Evolutionary conservation across 1,140 invertebrate species (phyloP).

Genomic region (Acromyrmex echinatior): DNA sequence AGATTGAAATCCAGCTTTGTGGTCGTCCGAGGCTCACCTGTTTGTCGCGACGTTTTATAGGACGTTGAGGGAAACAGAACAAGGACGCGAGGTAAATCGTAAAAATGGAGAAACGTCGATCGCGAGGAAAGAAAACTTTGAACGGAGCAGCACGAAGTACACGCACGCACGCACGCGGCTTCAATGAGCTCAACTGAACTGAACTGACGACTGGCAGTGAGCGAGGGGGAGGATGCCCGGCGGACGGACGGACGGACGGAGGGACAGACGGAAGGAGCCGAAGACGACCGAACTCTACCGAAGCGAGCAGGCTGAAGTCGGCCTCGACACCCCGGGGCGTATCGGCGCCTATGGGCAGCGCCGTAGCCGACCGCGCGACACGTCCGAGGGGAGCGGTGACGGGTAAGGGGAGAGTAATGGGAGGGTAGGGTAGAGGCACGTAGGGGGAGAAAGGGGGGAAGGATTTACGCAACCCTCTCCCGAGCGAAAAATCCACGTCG

Average conservation of each 20-base stretch:
- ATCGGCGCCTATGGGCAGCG: constrained; percentile 79
- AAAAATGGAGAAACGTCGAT: background rate
- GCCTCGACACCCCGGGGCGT: constrained; percentile 77
- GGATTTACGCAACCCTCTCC: constrained; percentile 84
- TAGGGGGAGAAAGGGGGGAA: constrained; percentile 60
- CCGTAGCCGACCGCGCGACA: constrained; percentile 74
- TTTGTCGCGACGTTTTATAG: constrained; percentile 70
- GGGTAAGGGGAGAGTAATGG: constrained; percentile 44
- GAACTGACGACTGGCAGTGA: constrained; percentile 62
- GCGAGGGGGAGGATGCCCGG: constrained; percentile 78
- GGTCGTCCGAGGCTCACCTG: constrained; percentile 75
- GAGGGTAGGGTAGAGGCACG: constrained; percentile 43
- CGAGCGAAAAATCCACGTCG: constrained; percentile 78
- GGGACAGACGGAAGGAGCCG: constrained; percentile 51
- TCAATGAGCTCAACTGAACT: constrained; percentile 79
- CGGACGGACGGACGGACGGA: constrained; percentile 73
- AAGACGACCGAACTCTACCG: constrained; percentile 50
- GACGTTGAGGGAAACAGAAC: background rate
- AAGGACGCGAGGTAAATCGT: background rate
- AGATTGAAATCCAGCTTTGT: constrained; percentile 9
- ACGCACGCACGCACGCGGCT: constrained; percentile 58
- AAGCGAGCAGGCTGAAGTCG: constrained; percentile 43
- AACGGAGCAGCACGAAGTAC: constrained; percentile 46
- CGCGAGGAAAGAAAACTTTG: background rate
- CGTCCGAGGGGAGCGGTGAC: constrained; percentile 62